These are phyloP conservation scores for Hemaris fuciformis DNA, from an alignment of 2,888 invertebrate species.

Conservation along the genomic window DNA sequence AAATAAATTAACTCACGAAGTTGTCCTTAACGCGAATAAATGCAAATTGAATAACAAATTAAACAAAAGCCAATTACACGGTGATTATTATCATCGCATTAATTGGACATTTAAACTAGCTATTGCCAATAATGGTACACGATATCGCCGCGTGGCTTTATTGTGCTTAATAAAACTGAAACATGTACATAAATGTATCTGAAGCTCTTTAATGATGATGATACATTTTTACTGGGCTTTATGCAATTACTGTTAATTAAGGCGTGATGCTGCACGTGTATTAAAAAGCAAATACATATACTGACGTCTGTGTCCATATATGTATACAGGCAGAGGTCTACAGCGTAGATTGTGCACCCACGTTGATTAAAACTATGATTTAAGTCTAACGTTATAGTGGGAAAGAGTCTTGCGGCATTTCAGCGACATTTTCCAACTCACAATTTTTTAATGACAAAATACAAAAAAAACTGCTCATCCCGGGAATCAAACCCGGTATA, in stretches of 20 bases:
- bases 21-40: conserved; percentile 10
- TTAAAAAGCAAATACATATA: neutral
- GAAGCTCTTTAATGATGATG: conserved; percentile 26
- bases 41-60: conserved; percentile 22
- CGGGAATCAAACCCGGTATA: too few species aligned
- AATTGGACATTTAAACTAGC: conserved; percentile 34
- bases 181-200: conserved; percentile 10
- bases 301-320: neutral
- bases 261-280: conserved; percentile 11
- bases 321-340: neutral
- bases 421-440: too few species aligned
- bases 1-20: conserved; percentile 8
- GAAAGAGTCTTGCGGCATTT: too few species aligned
- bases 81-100: conserved; percentile 30
- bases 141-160: conserved; percentile 16
- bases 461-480: too few species aligned
- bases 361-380: too few species aligned
- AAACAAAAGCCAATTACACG: conserved; percentile 32
- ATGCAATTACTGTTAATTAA: conserved; percentile 26
- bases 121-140: conserved; percentile 30
- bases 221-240: conserved; percentile 30
- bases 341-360: too few species aligned
- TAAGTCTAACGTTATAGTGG: too few species aligned
- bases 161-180: conserved; percentile 13
- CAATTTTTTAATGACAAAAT: too few species aligned